These are phyloP conservation scores for Glyphotaelius pellucidus DNA, from an alignment of 2,888 invertebrate species.

Conservation along the genomic window DNA sequence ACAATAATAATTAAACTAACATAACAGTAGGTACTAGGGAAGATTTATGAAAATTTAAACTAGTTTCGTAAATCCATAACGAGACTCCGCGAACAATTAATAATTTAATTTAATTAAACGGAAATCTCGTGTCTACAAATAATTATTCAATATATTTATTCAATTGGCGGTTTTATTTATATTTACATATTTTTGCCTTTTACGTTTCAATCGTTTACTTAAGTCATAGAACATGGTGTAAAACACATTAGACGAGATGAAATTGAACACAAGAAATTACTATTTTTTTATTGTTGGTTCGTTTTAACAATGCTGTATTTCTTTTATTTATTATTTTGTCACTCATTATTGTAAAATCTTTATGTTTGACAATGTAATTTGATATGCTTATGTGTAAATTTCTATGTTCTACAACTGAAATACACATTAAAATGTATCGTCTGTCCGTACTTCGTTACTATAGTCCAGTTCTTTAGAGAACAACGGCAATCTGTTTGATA, in stretches of 20 bases:
- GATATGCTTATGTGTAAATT: not conserved
- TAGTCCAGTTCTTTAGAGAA: not conserved
- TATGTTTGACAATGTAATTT: not conserved
- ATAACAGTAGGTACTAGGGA: not conserved
- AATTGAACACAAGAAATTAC: not conserved
- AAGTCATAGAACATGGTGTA: not conserved
- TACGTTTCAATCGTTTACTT: not conserved
- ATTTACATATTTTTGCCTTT: conserved; percentile 27
- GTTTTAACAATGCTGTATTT: too few species aligned
- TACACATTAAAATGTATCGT: not conserved
- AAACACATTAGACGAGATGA: not conserved
- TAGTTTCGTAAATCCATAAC: conserved; percentile 22
- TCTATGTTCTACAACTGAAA: not conserved
- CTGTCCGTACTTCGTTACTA: not conserved
- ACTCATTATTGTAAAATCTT: too few species aligned
- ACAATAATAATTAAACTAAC: not conserved
- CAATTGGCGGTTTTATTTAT: conserved; percentile 3
- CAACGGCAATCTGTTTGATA: not conserved
- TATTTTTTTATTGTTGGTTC: not conserved
- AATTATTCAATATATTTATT: not conserved
- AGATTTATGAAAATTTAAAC: conserved; percentile 22
- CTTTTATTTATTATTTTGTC: too few species aligned
- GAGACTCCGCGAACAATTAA: not conserved
- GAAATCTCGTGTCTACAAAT: conserved; percentile 34
- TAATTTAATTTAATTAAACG: not conserved